Evolutionary conservation across 2,797 vertebrate genomes (phyloP), one percentile per base, ranked within the genome.

Genomic region (Brachyrhaphis roseni): DNA sequence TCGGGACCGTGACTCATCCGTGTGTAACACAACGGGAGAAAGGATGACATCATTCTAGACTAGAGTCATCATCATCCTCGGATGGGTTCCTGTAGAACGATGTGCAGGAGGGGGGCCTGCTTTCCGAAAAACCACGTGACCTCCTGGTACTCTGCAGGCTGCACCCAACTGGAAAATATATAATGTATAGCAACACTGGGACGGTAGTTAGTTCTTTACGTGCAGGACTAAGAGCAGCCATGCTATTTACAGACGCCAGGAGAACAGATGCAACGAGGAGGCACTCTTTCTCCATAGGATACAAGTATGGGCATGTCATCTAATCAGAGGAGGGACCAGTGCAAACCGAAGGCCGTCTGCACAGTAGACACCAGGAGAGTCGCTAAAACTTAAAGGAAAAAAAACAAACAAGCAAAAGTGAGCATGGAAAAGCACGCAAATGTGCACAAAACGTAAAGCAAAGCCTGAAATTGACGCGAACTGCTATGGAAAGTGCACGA

Each of bases 1-100:
- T 92, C 93, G 93, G 93, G 95, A 92, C 90, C 47, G 89, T 96
- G 96, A 96, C 86, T 96, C 96, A 96, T 82, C 79, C 46, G 79
- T 87, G 91, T 88, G 91, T 76, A 84, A 74, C 90, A 93, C 87
- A 88, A 80, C 82, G 85, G 88, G 86, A 86, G 85, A 88, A 84
- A 78, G 78, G 90, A 84, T 96, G 95, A 96, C 95, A 95, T 96
- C 95, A 96, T 94, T 83, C 91, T 90, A 31, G 57, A 59, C 49
- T 53, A 73, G 91, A 94, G 91, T 53, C 51, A 15, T 94, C 93
- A 90, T 73, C 83, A 13, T 81, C 91, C 84, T 84, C 86, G 80
- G 81, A 84, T 74, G 83, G 87, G 84, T 79, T 93, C 86, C 90
- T 89, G 89, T 93, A 87, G 89, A 92, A 89, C 87, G 82, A 79